Evolutionary conservation across 2,797 vertebrate species (phyloP).

Genomic region (Sylvilagus floridanus): DNA sequence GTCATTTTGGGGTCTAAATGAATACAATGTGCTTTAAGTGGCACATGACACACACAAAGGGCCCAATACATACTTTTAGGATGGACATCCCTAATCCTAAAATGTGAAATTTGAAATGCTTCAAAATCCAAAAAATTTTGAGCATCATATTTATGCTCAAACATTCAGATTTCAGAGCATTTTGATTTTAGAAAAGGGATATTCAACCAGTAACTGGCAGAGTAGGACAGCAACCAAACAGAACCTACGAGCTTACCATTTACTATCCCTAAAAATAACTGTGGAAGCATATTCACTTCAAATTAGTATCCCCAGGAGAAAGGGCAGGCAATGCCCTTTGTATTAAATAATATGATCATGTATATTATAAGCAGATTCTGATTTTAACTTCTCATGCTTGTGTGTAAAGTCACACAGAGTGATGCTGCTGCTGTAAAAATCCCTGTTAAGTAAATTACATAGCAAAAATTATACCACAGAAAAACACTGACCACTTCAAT

Average conservation of each 20-base stretch:
- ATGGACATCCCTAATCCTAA: too few species aligned
- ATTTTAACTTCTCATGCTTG: constrained; percentile 1
- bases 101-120: too few species aligned
- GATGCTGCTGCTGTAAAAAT: neutral
- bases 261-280: neutral
- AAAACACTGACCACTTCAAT: neutral
- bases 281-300: neutral
- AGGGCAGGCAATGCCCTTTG: neutral
- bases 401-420: neutral
- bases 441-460: neutral
- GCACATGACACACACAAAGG: neutral
- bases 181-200: neutral
- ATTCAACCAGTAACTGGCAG: too few species aligned
- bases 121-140: too few species aligned
- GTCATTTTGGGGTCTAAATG: neutral
- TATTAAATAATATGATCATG: neutral
- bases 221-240: neutral
- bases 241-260: neutral
- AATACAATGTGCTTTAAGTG: neutral
- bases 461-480: neutral
- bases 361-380: neutral
- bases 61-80: neutral
- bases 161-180: neutral
- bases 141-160: too few species aligned
- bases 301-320: neutral